These are phyloP conservation scores for Bradynema listronoti DNA, from an alignment of 1,140 invertebrate genomes.

Conservation along the genomic window DNA sequence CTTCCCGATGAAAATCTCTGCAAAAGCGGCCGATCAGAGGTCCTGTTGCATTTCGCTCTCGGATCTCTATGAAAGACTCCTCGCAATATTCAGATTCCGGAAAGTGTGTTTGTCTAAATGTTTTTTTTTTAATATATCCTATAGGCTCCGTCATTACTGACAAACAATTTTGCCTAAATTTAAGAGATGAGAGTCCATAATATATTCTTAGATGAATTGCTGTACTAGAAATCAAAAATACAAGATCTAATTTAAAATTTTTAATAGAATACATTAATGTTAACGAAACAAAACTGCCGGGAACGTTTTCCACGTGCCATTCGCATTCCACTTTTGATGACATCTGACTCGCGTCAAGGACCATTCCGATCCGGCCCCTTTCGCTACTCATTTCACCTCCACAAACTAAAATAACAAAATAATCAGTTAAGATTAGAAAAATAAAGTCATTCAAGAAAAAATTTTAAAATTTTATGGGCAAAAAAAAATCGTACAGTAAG, in stretches of 20 bases:
- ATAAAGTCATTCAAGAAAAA: slow-evolving; percentile 3
- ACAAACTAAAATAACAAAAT: slow-evolving; percentile 37
- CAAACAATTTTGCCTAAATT: no score
- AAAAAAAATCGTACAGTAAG: slow-evolving; percentile 7
- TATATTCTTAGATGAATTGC: no score
- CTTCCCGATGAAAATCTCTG: slow-evolving; percentile 11
- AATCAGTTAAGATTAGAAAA: no score
- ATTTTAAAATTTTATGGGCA: background rate
- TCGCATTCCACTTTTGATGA: no score
- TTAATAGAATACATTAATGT: slow-evolving; percentile 11
- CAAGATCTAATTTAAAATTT: background rate
- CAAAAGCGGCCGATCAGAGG: slow-evolving; percentile 40
- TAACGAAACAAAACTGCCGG: slow-evolving; percentile 21
- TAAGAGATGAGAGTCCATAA: no score
- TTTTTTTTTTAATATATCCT: background rate
- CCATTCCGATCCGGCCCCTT: slow-evolving; percentile 11
- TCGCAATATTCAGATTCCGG: slow-evolving; percentile 37
- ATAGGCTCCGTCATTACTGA: no score
- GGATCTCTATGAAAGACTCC: slow-evolving; percentile 43
- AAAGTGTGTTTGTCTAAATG: slow-evolving; percentile 25
- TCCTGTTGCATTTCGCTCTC: slow-evolving; percentile 35
- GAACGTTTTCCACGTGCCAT: slow-evolving; percentile 19
- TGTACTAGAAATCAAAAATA: no score
- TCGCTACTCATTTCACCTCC: slow-evolving; percentile 16
- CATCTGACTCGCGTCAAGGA: slow-evolving; percentile 7